A percentile compares a stretch with the other conserved stretches of the same genome.
Conservation (phyloP, 2,888 invertebrate genomes). For the Drosophila atripex region DNA sequence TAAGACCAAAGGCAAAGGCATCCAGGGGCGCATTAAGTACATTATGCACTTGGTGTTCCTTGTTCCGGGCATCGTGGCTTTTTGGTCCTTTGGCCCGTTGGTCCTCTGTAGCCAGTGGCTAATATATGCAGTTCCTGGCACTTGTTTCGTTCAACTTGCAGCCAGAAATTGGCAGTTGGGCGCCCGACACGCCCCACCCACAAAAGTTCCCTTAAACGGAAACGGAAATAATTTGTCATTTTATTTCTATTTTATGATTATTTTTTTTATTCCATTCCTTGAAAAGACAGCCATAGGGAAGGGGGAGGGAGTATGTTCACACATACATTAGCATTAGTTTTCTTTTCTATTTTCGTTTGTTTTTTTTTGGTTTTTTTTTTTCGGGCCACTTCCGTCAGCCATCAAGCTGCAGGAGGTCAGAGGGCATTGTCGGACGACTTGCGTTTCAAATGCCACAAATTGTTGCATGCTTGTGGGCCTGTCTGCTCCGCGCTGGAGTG, state of each 20-base stretch:
- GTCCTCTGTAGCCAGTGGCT: background rate
- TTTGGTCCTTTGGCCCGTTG: background rate
- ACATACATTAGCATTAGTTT: slow-evolving; percentile 50
- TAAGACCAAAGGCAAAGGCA: background rate
- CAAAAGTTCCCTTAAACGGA: slow-evolving; percentile 36
- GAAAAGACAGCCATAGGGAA: too few relatives aligned
- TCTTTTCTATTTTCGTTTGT: too few relatives aligned
- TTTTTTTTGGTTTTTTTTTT: background rate
- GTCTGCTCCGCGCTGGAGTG: background rate
- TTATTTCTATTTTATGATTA: slow-evolving; percentile 59
- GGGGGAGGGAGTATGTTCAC: slow-evolving; percentile 29
- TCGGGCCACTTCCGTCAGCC: slow-evolving; percentile 42
- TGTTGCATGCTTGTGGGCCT: slow-evolving; percentile 34
- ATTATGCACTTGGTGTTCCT: slow-evolving; percentile 21
- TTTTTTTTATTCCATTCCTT: slow-evolving; percentile 44
- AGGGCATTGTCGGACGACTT: slow-evolving; percentile 9
- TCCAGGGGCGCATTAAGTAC: slow-evolving; percentile 24
- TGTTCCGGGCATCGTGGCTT: slow-evolving; percentile 14
- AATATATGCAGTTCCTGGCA: background rate
- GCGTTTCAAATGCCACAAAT: slow-evolving; percentile 32
- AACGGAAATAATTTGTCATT: slow-evolving; percentile 74
- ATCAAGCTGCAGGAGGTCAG: slow-evolving; percentile 3
- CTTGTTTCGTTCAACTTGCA: too few relatives aligned
- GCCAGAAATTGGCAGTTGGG: background rate
- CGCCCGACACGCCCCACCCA: background rate